phyloP scores from a whole-genome alignment of 2,888 invertebrate species.

The Holacanthella duospinosa region DNA sequence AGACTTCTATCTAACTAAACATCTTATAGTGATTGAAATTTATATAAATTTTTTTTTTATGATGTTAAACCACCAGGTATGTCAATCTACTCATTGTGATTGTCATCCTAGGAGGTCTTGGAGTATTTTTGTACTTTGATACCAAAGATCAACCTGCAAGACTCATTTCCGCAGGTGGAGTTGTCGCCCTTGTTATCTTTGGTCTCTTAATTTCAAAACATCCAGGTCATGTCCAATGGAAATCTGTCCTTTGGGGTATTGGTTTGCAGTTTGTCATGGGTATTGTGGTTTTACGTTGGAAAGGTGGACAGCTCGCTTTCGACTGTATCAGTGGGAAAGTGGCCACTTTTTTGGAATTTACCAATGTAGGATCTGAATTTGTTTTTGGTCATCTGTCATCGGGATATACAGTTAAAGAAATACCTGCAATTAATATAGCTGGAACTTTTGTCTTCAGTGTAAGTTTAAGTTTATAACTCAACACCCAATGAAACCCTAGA shows the following conservation, averaged over 20 bases:
- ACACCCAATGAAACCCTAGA: neutral
- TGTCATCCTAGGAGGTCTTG: slow-evolving; percentile 18
- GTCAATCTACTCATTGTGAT: neutral
- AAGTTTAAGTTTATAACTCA: slow-evolving; percentile 39
- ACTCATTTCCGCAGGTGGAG: slow-evolving; percentile 58
- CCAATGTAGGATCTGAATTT: slow-evolving; percentile 68
- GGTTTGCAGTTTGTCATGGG: slow-evolving; percentile 75
- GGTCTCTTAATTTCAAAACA: slow-evolving; percentile 56
- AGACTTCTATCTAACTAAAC: neutral
- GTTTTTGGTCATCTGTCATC: slow-evolving; percentile 58
- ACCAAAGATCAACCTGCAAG: slow-evolving; percentile 50
- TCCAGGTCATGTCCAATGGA: slow-evolving; percentile 55
- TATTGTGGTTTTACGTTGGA: slow-evolving; percentile 73
- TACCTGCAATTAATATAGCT: no score
- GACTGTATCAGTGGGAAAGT: slow-evolving; percentile 54
- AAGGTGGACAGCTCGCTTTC: slow-evolving; percentile 60
- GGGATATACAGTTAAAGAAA: slow-evolving; percentile 16
- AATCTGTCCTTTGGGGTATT: slow-evolving; percentile 67
- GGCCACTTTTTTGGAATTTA: slow-evolving; percentile 65
- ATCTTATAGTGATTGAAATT: neutral
- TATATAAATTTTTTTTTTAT: neutral
- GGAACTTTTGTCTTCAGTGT: slow-evolving; percentile 82
- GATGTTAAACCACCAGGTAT: no score
- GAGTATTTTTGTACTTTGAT: slow-evolving; percentile 54
- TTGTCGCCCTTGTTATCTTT: slow-evolving; percentile 52